A percentile compares a stretch with the other conserved stretches of the same genome.
Conservation (phyloP, 2,797 vertebrate species). For the Sebastes iracundus region DNA sequence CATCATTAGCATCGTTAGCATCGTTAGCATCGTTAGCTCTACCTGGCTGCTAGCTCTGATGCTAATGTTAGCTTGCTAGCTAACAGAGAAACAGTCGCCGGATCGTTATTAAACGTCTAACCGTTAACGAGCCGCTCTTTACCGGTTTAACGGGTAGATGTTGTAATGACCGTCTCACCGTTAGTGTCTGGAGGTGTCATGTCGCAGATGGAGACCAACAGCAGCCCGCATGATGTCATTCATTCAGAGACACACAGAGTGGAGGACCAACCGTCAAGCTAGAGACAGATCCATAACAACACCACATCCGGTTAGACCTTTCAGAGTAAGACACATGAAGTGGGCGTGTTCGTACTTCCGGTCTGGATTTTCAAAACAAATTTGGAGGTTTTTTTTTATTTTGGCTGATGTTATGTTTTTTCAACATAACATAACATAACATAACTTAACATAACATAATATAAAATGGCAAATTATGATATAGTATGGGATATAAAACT, state of each 20-base stretch:
- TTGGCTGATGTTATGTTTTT: neutral
- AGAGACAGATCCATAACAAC: rapidly evolving
- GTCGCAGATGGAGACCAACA: conserved; percentile 42
- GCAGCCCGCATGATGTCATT: conserved; percentile 67
- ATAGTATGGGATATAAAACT: too few relatives aligned
- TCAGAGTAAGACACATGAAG: neutral
- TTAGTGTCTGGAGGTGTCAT: conserved; percentile 28
- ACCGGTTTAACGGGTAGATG: neutral
- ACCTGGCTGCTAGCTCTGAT: neutral
- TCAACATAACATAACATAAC: too few relatives aligned
- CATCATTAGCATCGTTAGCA: rapidly evolving
- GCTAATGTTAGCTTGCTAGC: conserved; percentile 25
- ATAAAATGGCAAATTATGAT: too few relatives aligned
- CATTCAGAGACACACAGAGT: conserved; percentile 12
- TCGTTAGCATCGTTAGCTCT: neutral
- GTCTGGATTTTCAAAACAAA: neutral
- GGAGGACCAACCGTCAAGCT: neutral
- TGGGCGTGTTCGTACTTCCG: neutral
- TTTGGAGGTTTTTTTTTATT: rapidly evolving
- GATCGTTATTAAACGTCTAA: neutral
- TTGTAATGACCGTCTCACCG: neutral
- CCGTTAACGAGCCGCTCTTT: neutral
- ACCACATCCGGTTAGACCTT: neutral
- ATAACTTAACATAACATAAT: too few relatives aligned
- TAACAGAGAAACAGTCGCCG: neutral